These are phyloP conservation scores for Ranitomeya variabilis DNA, from an alignment of 2,113 vertebrate genomes.

Conservation along the genomic window DNA sequence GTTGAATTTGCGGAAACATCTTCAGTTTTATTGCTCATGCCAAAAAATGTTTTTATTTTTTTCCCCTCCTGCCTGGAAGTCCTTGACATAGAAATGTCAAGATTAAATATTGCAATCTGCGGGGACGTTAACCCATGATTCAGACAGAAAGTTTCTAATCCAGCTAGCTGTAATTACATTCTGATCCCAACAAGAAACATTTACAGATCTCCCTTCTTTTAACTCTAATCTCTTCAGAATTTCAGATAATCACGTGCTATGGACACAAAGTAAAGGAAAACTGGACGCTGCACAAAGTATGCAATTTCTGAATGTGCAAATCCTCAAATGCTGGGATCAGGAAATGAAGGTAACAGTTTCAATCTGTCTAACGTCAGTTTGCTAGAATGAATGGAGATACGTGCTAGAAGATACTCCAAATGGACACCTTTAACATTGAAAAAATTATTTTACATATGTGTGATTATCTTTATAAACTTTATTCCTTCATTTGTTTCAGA, in stretches of 20 bases:
- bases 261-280: constrained; percentile 25
- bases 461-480: too few relatives aligned
- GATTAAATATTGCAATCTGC: constrained; percentile 51
- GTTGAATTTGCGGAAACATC: not conserved
- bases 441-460: too few relatives aligned
- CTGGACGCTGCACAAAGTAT: constrained; percentile 14
- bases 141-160: constrained; percentile 36
- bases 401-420: not conserved
- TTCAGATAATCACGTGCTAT: not conserved
- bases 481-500: too few relatives aligned
- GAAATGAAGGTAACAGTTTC: not conserved
- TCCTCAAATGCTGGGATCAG: constrained; percentile 12
- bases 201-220: constrained; percentile 46
- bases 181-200: constrained; percentile 51
- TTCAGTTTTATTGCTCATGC: not conserved
- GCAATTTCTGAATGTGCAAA: not conserved
- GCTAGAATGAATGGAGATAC: not conserved
- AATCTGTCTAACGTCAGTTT: not conserved
- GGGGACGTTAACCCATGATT: constrained; percentile 38
- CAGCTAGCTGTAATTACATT: constrained; percentile 52
- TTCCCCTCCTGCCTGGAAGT: not conserved
- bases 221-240: constrained; percentile 45
- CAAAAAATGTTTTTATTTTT: not conserved
- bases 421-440: too few relatives aligned
- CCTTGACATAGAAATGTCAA: constrained; percentile 15